Evolutionary conservation across 35 echinoderm and acorn worm species (phyloP), one percentile per base, ranked within the genome.

Genomic region (Heliocidaris erythrogramma): DNA sequence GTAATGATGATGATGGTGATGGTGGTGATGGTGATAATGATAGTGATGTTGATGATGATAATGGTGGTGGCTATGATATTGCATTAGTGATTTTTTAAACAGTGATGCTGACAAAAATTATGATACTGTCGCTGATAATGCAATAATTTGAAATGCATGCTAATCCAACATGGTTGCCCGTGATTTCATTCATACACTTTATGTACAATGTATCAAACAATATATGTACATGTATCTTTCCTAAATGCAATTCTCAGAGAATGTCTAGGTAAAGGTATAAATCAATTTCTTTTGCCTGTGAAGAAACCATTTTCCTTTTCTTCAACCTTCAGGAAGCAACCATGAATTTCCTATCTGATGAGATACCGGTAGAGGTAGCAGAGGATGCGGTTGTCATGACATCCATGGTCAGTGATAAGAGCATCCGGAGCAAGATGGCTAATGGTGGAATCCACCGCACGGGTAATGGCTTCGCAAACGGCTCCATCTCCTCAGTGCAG

Each of bases 361-460:
- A 96, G 32, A 78, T 92, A 24, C 94, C 94, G n/a, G 86, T 95
- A 32, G 97, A 98, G 59, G 56, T 78, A 50, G 97, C 97, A n/a
- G 93, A 92, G 2, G 97, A 98, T 13, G 95, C 97, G 48, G 78
- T 98, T 21, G 93, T 98, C 86, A 95, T 98, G 95, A 98, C 97
- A 30, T 93, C 97, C 32, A 21, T 98, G 56, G 92, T 96, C 47
- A 96, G 94, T 30, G 91, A 93, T 4, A 93, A 93, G n/a, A 56
- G 31, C 93, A 42, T 56, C 32, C 85, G 95, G 27, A 88, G 90
- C 31, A 87, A 96, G 18, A 92, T 50, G 42, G 85, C 93, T 13
- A 94, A 94, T 30, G 95, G 95, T 0, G 95, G 94, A 85, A 93
- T 86, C 24, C 92, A 92, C 85, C 86, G 90, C 47, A 24, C 60